These are phyloP conservation scores for Okapia johnstoni DNA, from an alignment of 2,113 vertebrate species.

Conservation along the genomic window DNA sequence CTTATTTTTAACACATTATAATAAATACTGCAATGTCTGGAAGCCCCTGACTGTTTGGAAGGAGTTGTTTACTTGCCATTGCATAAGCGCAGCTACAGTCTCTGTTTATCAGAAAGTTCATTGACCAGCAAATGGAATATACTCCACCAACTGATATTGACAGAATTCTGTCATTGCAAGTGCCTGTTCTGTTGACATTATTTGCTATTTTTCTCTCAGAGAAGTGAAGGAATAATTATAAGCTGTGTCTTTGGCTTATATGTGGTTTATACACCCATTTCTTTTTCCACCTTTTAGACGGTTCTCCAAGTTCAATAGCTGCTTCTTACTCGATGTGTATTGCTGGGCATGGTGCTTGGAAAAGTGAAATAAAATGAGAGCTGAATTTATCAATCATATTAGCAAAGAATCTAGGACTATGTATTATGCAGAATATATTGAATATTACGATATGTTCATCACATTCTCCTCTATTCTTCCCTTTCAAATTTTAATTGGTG, in stretches of 20 bases:
- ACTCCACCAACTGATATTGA: neutral
- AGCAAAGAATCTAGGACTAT: neutral
- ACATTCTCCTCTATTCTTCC: neutral
- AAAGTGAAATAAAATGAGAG: neutral
- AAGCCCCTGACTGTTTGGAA: neutral
- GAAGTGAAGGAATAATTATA: conserved; percentile 14
- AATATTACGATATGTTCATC: neutral
- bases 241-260: neutral
- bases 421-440: neutral
- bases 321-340: neutral
- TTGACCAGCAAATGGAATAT: neutral
- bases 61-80: neutral
- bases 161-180: neutral
- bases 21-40: neutral
- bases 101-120: neutral
- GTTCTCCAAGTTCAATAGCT: conserved; percentile 10
- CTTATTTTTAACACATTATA: neutral
- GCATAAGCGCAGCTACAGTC: neutral
- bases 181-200: neutral
- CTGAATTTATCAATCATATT: neutral
- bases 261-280: neutral
- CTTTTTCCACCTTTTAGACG: neutral
- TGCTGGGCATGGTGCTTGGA: neutral
- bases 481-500: neutral
- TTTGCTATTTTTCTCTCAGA: neutral